Base-by-base conservation (phyloP, 2,797 vertebrate genomes). In the Pangasius mekongensis region DNA sequence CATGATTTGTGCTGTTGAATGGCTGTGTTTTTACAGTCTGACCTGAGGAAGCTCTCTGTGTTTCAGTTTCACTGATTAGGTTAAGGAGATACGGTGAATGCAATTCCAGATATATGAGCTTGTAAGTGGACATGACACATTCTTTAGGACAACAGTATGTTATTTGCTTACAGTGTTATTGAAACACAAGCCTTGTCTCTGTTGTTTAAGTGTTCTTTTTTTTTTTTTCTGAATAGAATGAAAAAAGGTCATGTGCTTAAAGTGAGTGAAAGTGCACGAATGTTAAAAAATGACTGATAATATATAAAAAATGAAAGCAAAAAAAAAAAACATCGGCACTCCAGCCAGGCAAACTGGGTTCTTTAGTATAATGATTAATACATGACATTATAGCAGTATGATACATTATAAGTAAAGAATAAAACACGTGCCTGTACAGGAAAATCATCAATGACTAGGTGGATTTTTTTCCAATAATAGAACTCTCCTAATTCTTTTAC, bases 11-110 rank as follows among this genome's bases (percentile, higher is more conserved):
- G 73, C 10, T 47, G 73, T 14, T 49, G 43, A 43, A 73, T 73
- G 47, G 47, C 14, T 6, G 73, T 77, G 74, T 52, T 77, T 54
- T 52, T n/a, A 77, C 47, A 52, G 47, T 1, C 47, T n/a, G 74
- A 9, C 14, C 6, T 49, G 27, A 52, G 43, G 74, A 77, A 77
- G 3, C 9, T 36, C 22, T 49, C 24, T 52, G 74, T 76, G 43
- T 52, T 52, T 78, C n/a, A 78, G 49, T 54, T 78, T 77, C 13
- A 16, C 43, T 77, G 74, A 78, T 78, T 78, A 78, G 76, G 76
- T 78, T 30, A 78, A 20, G 14, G n/a, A 78, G 76, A 54, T 54
- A 54, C 20, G n/a, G 49, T 78, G 52, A 80, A 56, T 80, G n/a
- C n/a, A 54, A 9, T 77, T 77, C 13, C 74, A 52, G 47, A 30